These are phyloP conservation scores for Hyalella azteca DNA, from an alignment of 2,888 invertebrate species.

Conservation along the genomic window DNA sequence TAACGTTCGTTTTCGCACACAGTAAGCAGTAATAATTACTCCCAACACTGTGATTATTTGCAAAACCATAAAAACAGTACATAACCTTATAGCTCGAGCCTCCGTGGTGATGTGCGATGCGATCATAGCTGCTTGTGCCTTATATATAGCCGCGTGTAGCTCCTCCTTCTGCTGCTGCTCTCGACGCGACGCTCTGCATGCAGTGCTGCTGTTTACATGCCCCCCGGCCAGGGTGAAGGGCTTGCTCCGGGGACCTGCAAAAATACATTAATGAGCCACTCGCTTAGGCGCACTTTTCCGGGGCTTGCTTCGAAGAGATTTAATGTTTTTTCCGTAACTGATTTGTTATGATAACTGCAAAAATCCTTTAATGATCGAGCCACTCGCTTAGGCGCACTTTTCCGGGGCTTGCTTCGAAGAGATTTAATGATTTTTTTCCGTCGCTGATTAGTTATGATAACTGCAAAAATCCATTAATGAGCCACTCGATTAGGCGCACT, in stretches of 20 bases:
- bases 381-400: not conserved
- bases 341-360: constrained; percentile 4
- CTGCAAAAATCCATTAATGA: constrained; percentile 29
- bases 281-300: not conserved
- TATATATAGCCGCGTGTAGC: not conserved
- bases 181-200: constrained; percentile 27
- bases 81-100: not conserved
- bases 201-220: not conserved
- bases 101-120: not conserved
- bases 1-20: too few species aligned
- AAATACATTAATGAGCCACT: constrained; percentile 28
- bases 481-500: not conserved
- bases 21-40: too few species aligned
- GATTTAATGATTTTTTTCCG: not conserved
- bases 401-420: not conserved
- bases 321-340: not conserved
- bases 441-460: constrained; percentile 11
- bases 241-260: not conserved
- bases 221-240: not conserved
- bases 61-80: too few species aligned
- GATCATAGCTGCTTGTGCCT: not conserved
- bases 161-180: not conserved
- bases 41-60: too few species aligned
- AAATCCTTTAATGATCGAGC: not conserved
- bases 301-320: not conserved